phyloP scores from a whole-genome alignment of 2,797 vertebrate species.

The Pangasius macronema region DNA sequence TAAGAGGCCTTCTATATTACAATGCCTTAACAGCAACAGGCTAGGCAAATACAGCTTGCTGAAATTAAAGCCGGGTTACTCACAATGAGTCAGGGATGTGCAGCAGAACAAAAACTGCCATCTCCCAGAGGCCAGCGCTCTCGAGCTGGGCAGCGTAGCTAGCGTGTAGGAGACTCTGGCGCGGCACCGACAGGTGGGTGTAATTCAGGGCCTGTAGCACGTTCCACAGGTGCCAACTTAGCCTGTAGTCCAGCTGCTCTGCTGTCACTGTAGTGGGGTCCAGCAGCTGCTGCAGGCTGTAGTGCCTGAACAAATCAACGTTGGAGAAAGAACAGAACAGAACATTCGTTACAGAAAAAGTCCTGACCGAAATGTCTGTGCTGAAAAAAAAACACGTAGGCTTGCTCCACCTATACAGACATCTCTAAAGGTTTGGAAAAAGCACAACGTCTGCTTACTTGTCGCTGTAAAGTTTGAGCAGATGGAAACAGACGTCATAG shows the following conservation, averaged over 20 bases:
- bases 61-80: slow-evolving; percentile 14
- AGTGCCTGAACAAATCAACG: slow-evolving; percentile 72
- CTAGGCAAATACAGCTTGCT: neutral
- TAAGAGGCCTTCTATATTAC: neutral
- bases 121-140: slow-evolving; percentile 89
- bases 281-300: slow-evolving; percentile 86
- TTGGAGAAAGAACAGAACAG: neutral
- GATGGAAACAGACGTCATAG: slow-evolving; percentile 90
- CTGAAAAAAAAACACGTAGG: no score
- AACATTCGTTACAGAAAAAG: neutral
- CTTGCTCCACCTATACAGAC: neutral
- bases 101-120: slow-evolving; percentile 87
- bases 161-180: slow-evolving; percentile 82
- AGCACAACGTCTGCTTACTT: slow-evolving; percentile 72
- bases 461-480: slow-evolving; percentile 94
- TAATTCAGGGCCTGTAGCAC: slow-evolving; percentile 88
- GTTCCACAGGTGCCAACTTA: slow-evolving; percentile 96
- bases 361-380: neutral
- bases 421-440: neutral
- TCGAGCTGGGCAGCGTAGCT: slow-evolving; percentile 93
- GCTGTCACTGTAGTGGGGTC: slow-evolving; percentile 85
- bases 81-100: slow-evolving; percentile 80
- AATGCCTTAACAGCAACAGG: neutral
- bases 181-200: slow-evolving; percentile 78
- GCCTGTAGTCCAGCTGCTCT: slow-evolving; percentile 87